phyloP scores from a whole-genome alignment of 1,140 invertebrate genomes.

The Papilio xuthus region DNA sequence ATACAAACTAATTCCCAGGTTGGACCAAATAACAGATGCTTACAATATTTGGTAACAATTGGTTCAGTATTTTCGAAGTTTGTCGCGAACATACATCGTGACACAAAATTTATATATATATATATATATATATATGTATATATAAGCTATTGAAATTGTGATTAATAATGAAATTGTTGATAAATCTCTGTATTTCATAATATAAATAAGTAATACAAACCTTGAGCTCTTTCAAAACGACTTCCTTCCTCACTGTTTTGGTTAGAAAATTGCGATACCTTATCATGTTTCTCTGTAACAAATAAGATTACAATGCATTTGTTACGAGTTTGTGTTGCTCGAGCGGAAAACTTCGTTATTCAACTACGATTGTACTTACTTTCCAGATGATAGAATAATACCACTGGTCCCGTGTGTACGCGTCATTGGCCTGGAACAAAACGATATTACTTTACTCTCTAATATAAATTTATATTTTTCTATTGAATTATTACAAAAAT shows the following conservation, averaged over 20 bases:
- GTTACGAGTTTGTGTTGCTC: slow-evolving; percentile 2
- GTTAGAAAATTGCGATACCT: slow-evolving; percentile 89
- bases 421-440: slow-evolving; percentile 86
- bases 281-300: slow-evolving; percentile 89
- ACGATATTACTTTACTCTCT: slow-evolving; percentile 49
- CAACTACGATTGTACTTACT: slow-evolving; percentile 80
- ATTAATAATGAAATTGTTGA: too few species aligned
- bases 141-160: too few species aligned
- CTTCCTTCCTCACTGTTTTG: slow-evolving; percentile 86
- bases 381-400: slow-evolving; percentile 93
- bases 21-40: too few species aligned
- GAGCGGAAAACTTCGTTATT: slow-evolving; percentile 35
- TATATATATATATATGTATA: too few species aligned
- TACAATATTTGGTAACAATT: too few species aligned
- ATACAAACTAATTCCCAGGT: too few species aligned
- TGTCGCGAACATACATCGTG: too few species aligned
- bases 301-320: slow-evolving; percentile 42
- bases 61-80: too few species aligned
- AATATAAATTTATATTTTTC: slow-evolving; percentile 28
- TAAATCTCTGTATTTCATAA: too few species aligned
- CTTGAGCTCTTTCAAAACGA: slow-evolving; percentile 92
- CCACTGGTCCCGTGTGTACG: slow-evolving; percentile 92
- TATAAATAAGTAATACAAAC: slow-evolving; percentile 71
- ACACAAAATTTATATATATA: too few species aligned
- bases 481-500: neutral